Percentiles rank a stretch among this genome's conserved stretches.
Conservation (phyloP, 2,797 vertebrate genomes). For the Oophaga sylvatica region DNA sequence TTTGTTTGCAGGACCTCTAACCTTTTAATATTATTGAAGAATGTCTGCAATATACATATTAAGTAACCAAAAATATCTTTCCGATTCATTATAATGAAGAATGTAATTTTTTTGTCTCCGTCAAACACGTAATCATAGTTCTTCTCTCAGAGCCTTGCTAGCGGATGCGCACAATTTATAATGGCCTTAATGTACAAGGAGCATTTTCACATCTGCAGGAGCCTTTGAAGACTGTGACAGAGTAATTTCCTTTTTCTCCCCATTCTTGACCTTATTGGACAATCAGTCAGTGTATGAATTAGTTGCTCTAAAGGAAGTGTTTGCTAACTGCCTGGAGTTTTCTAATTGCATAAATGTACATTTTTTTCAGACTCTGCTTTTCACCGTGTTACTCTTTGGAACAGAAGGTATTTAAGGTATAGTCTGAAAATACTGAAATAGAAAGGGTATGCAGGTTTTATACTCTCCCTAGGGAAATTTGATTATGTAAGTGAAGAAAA, state of each 20-base stretch:
- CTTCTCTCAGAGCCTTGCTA: slow-evolving; percentile 12
- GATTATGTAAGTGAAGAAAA: slow-evolving; percentile 32
- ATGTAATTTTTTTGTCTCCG: background rate
- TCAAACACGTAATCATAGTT: slow-evolving; percentile 34
- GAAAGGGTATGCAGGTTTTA: slow-evolving; percentile 36
- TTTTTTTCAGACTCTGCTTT: background rate
- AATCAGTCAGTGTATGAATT: slow-evolving; percentile 34
- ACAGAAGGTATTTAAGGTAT: slow-evolving; percentile 10
- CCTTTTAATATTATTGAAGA: background rate
- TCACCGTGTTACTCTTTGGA: background rate
- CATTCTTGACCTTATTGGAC: slow-evolving; percentile 26
- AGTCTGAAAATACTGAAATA: background rate
- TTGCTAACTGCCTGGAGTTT: slow-evolving; percentile 8
- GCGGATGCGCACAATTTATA: slow-evolving; percentile 33
- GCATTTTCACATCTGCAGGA: slow-evolving; percentile 14
- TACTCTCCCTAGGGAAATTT: slow-evolving; percentile 33
- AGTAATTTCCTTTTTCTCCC: background rate
- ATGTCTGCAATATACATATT: background rate
- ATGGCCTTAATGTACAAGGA: slow-evolving; percentile 25
- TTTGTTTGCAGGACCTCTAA: slow-evolving; percentile 23
- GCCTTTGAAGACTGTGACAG: slow-evolving; percentile 25
- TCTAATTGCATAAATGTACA: background rate
- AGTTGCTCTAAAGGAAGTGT: background rate
- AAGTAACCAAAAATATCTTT: background rate
- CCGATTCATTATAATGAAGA: slow-evolving; percentile 5